Conservation (phyloP, 2,888 invertebrate species). For the Zelleria hepariella region DNA sequence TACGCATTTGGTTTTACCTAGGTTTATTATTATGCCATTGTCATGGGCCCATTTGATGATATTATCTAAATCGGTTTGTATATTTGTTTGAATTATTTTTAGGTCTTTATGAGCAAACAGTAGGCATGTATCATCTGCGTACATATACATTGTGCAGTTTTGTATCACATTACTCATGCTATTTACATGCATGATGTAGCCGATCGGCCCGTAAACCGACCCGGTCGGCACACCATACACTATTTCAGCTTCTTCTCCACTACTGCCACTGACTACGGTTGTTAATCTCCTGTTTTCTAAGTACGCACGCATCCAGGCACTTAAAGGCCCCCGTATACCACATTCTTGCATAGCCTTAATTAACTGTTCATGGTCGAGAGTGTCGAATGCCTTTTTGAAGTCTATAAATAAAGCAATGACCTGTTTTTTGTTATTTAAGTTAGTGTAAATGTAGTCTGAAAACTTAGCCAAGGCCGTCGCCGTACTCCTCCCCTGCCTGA, state of each 20-base stretch:
- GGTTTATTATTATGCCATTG: too few relatives aligned
- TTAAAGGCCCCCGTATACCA: too few relatives aligned
- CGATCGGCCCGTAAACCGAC: conserved; percentile 15
- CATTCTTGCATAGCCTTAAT: too few relatives aligned
- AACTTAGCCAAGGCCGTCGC: too few relatives aligned
- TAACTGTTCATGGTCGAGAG: too few relatives aligned
- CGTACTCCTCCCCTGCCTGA: too few relatives aligned
- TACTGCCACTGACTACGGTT: background rate
- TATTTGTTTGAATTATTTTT: too few relatives aligned
- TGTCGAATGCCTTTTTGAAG: too few relatives aligned
- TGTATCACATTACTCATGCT: conserved; percentile 9
- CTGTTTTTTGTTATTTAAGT: too few relatives aligned
- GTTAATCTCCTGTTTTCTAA: background rate
- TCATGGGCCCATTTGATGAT: conserved; percentile 11
- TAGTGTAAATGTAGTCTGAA: too few relatives aligned
- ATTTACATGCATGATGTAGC: conserved; percentile 16
- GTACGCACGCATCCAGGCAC: background rate
- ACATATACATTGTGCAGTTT: conserved; percentile 12
- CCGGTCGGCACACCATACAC: conserved; percentile 14
- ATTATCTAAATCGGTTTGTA: conserved; percentile 12
- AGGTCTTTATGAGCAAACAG: conserved; percentile 7
- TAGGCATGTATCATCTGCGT: conserved; percentile 15
- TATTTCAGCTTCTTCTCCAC: background rate
- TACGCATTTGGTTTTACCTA: too few relatives aligned
- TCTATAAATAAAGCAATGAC: too few relatives aligned